Evolutionary conservation across 2,797 vertebrate genomes (phyloP).

Genomic region (Lindbergichthys nudifrons): DNA sequence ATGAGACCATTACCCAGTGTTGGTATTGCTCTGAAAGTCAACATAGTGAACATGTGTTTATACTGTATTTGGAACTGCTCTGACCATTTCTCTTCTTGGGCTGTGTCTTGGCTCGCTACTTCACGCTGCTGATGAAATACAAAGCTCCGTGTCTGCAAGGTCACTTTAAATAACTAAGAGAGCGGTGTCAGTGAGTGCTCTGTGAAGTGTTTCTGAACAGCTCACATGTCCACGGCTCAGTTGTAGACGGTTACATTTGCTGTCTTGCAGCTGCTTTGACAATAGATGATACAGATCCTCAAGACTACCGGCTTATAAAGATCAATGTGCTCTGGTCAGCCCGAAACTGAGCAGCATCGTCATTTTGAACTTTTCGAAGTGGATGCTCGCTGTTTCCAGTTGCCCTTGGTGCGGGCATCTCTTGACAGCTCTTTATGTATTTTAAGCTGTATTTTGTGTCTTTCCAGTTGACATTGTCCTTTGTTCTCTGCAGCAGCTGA

Average conservation of each 20-base stretch:
- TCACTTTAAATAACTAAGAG: slow-evolving; percentile 32
- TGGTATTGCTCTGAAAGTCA: too few species aligned
- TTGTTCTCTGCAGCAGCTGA: slow-evolving; percentile 8
- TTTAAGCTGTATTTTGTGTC: not conserved
- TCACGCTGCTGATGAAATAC: slow-evolving; percentile 16
- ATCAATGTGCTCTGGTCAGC: too few species aligned
- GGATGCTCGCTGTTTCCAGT: too few species aligned
- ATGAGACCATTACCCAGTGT: slow-evolving; percentile 14
- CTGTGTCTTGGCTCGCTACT: slow-evolving; percentile 15
- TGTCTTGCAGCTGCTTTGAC: slow-evolving; percentile 53
- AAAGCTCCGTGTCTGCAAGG: slow-evolving; percentile 45
- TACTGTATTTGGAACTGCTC: slow-evolving; percentile 28
- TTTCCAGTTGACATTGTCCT: not conserved
- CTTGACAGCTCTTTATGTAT: not conserved
- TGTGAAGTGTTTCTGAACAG: too few species aligned
- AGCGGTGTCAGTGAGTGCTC: not conserved
- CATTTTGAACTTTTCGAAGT: too few species aligned
- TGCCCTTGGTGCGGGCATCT: not conserved
- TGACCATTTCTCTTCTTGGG: slow-evolving; percentile 42
- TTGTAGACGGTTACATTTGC: slow-evolving; percentile 12
- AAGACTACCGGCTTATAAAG: too few species aligned
- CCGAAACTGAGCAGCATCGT: too few species aligned
- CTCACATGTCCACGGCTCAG: too few species aligned
- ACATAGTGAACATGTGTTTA: slow-evolving; percentile 34
- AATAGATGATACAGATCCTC: too few species aligned